These are phyloP conservation scores for Myotis yumanensis DNA, from an alignment of 2,113 vertebrate genomes.

Conservation along the genomic window DNA sequence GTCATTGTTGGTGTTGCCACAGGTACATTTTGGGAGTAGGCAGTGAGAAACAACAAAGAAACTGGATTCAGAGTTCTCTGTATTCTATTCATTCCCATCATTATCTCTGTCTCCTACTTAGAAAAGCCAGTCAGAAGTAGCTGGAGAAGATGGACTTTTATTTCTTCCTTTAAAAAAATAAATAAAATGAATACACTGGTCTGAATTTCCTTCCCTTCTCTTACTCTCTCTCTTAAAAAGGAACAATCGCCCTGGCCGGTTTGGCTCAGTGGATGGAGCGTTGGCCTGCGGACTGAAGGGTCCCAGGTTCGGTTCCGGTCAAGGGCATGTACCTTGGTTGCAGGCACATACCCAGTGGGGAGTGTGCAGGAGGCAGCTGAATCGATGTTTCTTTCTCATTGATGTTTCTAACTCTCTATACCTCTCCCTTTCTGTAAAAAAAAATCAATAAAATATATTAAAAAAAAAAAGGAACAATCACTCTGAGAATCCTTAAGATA, in stretches of 20 bases:
- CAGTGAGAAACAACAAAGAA: background rate
- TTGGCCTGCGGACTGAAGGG: no score
- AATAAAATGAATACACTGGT: conserved; percentile 51
- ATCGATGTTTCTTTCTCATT: no score
- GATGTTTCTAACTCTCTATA: no score
- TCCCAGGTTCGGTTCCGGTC: no score
- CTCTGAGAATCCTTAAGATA: background rate
- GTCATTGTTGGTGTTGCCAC: background rate
- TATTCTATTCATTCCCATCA: background rate
- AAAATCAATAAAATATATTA: no score
- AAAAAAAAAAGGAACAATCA: background rate
- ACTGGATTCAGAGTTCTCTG: background rate
- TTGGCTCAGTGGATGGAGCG: no score
- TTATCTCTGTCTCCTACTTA: background rate
- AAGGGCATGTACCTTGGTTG: no score
- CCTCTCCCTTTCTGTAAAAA: no score
- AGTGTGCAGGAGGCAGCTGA: no score
- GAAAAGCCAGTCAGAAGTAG: conserved; percentile 41
- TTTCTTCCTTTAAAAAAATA: conserved; percentile 67
- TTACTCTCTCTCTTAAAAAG: background rate
- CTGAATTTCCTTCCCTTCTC: conserved; percentile 5
- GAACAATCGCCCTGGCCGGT: background rate
- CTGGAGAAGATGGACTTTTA: conserved; percentile 62
- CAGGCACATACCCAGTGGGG: no score
- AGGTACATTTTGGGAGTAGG: background rate